phyloP scores from a whole-genome alignment of 1,140 invertebrate genomes.

The Drosophila kohkoa region DNA sequence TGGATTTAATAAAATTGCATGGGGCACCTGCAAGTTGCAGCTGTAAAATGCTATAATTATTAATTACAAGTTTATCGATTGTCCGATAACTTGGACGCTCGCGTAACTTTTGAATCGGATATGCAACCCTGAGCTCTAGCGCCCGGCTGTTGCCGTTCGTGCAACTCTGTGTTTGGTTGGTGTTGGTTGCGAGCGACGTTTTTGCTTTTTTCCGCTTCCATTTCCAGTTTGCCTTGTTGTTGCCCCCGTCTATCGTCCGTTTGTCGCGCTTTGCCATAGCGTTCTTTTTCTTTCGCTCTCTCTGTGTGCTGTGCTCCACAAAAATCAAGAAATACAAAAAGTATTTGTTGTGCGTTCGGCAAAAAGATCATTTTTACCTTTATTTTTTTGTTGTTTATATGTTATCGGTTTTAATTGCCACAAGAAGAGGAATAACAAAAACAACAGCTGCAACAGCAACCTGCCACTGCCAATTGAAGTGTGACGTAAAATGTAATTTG shows the following conservation, averaged over 20 bases:
- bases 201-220: constrained; percentile 74
- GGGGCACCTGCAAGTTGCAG: neutral
- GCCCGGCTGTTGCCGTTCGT: constrained; percentile 55
- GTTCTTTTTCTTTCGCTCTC: constrained; percentile 69
- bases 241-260: constrained; percentile 66
- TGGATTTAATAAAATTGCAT: neutral
- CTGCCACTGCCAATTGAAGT: constrained; percentile 47
- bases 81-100: constrained; percentile 51
- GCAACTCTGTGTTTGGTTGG: constrained; percentile 74
- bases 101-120: constrained; percentile 11
- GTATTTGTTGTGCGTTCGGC: constrained; percentile 46
- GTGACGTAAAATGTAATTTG: constrained; percentile 63
- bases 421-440: constrained; percentile 16
- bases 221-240: constrained; percentile 77
- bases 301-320: constrained; percentile 46
- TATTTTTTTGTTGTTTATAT: constrained; percentile 37
- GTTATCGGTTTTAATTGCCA: constrained; percentile 43
- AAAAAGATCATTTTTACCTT: constrained; percentile 42
- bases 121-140: constrained; percentile 60
- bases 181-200: constrained; percentile 33
- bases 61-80: constrained; percentile 43
- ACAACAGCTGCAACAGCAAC: constrained; percentile 55
- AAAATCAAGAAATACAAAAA: constrained; percentile 46
- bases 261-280: constrained; percentile 67
- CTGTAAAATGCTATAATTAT: constrained; percentile 23